Conservation (phyloP, 2,113 vertebrate genomes). For the Monarcha castaneiventris region DNA sequence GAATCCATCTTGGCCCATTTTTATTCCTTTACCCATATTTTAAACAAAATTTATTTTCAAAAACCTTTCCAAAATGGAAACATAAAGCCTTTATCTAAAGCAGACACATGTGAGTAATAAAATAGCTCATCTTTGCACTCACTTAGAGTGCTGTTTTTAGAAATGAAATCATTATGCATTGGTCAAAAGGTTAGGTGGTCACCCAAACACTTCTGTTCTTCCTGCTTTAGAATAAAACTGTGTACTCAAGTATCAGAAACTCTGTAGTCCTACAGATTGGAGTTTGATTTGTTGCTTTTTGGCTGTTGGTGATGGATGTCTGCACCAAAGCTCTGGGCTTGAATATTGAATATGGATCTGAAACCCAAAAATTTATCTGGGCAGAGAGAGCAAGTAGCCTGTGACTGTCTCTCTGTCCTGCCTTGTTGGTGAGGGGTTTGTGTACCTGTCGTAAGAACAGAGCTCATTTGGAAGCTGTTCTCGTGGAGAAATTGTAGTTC, state of each 20-base stretch:
- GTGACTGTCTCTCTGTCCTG: not conserved
- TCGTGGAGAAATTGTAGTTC: not conserved
- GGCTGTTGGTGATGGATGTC: not conserved
- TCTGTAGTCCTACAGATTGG: not conserved
- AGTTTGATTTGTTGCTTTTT: not conserved
- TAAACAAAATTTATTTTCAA: not conserved
- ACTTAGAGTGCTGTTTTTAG: not conserved
- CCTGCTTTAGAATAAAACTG: not conserved
- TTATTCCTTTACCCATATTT: slow-evolving; percentile 5
- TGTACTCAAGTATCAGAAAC: not conserved
- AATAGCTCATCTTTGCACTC: not conserved
- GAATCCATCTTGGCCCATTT: slow-evolving; percentile 17
- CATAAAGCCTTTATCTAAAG: slow-evolving; percentile 14
- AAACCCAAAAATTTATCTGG: not conserved
- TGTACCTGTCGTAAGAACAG: not conserved
- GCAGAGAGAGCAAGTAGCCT: not conserved
- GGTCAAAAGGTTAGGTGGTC: not conserved
- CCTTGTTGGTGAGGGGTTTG: not conserved
- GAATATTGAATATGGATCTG: not conserved
- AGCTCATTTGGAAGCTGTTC: not conserved
- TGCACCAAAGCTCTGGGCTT: not conserved
- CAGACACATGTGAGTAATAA: not conserved
- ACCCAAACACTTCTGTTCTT: not conserved
- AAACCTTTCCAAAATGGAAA: not conserved
- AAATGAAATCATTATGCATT: not conserved